phyloP scores from a whole-genome alignment of 1,140 invertebrate species.

The Neodiprion pinetum region DNA sequence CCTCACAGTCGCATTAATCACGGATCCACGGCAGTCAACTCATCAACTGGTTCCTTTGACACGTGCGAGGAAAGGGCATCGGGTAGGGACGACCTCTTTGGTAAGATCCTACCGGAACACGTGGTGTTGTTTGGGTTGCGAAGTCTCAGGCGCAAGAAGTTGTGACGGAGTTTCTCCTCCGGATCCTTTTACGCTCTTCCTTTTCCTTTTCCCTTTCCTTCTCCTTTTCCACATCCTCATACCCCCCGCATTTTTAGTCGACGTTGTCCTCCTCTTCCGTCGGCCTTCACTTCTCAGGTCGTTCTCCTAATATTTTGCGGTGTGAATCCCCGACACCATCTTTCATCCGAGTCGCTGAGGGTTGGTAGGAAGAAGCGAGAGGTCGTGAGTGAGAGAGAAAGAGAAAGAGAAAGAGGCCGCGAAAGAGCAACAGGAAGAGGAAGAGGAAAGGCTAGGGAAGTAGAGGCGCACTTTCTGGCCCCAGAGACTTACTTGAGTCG shows the following conservation, averaged over 20 bases:
- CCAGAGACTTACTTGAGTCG: no score
- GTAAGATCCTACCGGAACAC: not conserved
- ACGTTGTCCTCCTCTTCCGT: not conserved
- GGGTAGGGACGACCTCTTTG: not conserved
- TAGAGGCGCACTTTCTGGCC: no score
- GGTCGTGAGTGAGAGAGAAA: not conserved
- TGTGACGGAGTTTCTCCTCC: not conserved
- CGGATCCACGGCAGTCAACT: not conserved
- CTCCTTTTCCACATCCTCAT: not conserved
- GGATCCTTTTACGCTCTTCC: not conserved
- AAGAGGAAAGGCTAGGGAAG: not conserved
- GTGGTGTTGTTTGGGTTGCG: constrained; percentile 15
- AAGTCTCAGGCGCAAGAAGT: constrained; percentile 8
- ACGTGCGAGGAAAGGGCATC: not conserved
- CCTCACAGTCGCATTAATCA: no score
- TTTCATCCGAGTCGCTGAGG: not conserved
- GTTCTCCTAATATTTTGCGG: not conserved
- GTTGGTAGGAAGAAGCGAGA: not conserved
- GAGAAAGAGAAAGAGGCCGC: not conserved
- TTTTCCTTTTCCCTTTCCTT: not conserved
- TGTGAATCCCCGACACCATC: not conserved
- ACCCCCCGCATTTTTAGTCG: not conserved
- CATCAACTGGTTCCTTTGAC: not conserved
- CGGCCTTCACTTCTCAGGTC: not conserved
- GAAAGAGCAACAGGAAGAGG: not conserved